These are phyloP conservation scores for Drosophila hamatofila DNA, from an alignment of 2,888 invertebrate genomes.

Conservation along the genomic window DNA sequence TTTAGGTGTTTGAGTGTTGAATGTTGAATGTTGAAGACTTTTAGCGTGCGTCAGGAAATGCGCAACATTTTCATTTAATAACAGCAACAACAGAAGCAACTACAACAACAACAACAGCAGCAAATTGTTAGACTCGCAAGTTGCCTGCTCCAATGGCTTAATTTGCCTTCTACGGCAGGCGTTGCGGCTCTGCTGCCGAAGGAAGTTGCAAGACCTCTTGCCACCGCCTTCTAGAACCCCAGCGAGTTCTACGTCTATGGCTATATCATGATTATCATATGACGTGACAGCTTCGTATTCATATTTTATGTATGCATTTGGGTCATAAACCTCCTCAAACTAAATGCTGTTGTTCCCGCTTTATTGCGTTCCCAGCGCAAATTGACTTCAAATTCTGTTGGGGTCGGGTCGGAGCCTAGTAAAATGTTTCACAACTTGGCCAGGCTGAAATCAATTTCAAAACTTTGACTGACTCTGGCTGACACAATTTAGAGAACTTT, in stretches of 20 bases:
- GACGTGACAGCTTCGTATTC: constrained; percentile 81
- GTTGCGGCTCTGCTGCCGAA: constrained; percentile 8
- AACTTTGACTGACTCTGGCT: not conserved
- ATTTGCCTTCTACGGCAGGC: constrained; percentile 54
- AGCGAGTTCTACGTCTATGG: not conserved
- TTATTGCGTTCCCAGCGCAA: constrained; percentile 53
- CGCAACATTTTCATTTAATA: constrained; percentile 36
- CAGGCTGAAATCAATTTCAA: constrained; percentile 10
- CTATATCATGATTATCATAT: constrained; percentile 82
- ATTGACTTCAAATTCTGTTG: constrained; percentile 36
- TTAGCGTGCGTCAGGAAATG: constrained; percentile 31
- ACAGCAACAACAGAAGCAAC: constrained; percentile 26
- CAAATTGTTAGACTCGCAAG: constrained; percentile 40
- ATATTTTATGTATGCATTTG: constrained; percentile 81
- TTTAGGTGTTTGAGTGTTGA: constrained; percentile 33
- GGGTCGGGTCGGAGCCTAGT: not conserved
- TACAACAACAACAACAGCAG: constrained; percentile 15
- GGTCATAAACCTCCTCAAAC: constrained; percentile 71
- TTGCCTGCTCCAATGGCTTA: constrained; percentile 72
- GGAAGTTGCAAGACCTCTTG: constrained; percentile 5
- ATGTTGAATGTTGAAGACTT: constrained; percentile 19
- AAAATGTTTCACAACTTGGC: constrained; percentile 30
- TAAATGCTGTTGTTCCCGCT: constrained; percentile 16
- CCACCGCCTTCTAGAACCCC: not conserved
- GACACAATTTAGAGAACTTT: constrained; percentile 3